Evolutionary conservation across 1,140 invertebrate species (phyloP).

Genomic region (Micrasema minimum): DNA sequence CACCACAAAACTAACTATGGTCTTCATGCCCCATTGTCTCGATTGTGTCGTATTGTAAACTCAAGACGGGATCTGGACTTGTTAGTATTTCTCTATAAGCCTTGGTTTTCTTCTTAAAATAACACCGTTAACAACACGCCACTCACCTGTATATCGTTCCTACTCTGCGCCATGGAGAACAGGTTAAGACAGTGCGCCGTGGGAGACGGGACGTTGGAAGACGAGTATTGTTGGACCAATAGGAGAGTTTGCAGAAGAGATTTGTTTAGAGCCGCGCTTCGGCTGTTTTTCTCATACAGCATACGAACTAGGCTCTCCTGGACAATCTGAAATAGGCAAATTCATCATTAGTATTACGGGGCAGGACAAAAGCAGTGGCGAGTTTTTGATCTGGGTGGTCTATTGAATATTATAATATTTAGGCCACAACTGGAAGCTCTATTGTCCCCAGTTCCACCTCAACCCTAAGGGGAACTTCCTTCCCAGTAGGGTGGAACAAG

Average conservation of each 20-base stretch:
- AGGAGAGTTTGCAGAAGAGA: not conserved
- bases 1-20: too few relatives aligned
- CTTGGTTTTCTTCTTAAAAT: too few relatives aligned
- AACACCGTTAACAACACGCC: too few relatives aligned
- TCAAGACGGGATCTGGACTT: too few relatives aligned
- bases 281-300: slow-evolving; percentile 8
- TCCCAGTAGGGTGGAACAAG: too few relatives aligned
- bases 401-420: not conserved
- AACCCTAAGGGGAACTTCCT: too few relatives aligned
- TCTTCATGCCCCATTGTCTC: too few relatives aligned
- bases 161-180: slow-evolving; percentile 7
- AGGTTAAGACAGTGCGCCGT: slow-evolving; percentile 12
- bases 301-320: slow-evolving; percentile 41
- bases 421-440: too few relatives aligned
- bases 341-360: not conserved
- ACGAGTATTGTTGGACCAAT: slow-evolving; percentile 9
- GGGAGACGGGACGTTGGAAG: not conserved
- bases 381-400: not conserved
- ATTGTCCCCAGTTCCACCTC: too few relatives aligned
- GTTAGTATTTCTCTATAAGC: too few relatives aligned
- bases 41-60: too few relatives aligned
- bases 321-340: slow-evolving; percentile 17
- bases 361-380: not conserved
- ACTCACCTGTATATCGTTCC: not conserved
- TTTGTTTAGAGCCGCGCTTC: not conserved